A percentile compares a stretch with the other conserved stretches of the same genome.
Conservation (phyloP, 2,113 vertebrate genomes). For the Grantiella picta region DNA sequence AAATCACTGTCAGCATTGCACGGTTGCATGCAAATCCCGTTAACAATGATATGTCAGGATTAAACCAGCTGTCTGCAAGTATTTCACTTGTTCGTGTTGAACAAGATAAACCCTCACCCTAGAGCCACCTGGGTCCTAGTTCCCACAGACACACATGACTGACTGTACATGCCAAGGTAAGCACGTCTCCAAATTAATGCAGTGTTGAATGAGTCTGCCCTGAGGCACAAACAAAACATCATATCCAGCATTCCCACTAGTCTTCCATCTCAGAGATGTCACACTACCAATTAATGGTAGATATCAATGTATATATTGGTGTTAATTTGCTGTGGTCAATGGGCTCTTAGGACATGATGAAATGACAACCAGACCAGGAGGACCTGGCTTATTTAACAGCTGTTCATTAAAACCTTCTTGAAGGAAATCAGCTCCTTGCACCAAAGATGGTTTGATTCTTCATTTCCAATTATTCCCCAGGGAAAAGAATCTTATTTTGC, state of each 20-base stretch:
- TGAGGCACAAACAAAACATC: neutral
- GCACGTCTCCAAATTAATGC: neutral
- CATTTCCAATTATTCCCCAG: neutral
- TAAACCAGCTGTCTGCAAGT: slow-evolving; percentile 8
- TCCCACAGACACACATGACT: neutral
- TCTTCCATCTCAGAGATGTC: neutral
- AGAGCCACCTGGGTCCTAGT: neutral
- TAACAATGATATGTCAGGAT: neutral
- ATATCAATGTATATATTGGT: neutral
- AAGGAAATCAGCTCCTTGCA: neutral
- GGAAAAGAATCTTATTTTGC: neutral
- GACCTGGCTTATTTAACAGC: neutral
- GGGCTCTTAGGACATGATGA: neutral
- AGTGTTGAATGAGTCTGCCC: neutral
- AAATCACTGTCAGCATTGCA: neutral
- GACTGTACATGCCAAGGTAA: neutral
- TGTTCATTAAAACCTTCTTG: neutral
- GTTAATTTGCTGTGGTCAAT: neutral
- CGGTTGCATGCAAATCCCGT: neutral
- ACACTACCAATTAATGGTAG: neutral
- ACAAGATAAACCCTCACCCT: neutral
- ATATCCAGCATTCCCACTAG: neutral
- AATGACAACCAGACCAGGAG: neutral
- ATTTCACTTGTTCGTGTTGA: neutral
- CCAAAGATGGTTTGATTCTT: neutral